Conservation (phyloP, 2,888 invertebrate genomes). For the Euzophera pinguis region DNA sequence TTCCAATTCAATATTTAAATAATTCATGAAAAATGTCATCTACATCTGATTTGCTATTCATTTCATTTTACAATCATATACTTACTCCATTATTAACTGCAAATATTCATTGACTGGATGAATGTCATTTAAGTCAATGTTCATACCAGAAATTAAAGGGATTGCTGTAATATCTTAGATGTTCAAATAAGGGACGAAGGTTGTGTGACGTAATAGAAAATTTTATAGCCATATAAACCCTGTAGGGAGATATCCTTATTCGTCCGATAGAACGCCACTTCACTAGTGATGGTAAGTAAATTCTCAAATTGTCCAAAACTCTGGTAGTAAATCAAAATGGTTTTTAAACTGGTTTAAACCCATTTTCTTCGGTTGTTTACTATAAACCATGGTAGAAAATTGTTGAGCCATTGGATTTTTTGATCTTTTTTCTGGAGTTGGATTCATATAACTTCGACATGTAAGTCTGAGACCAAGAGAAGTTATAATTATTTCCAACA, state of each 20-base stretch:
- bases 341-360: too few species aligned
- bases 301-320: too few species aligned
- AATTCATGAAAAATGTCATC: not conserved
- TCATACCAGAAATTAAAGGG: not conserved
- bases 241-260: not conserved
- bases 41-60: not conserved
- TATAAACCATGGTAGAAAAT: too few species aligned
- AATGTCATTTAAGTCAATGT: not conserved
- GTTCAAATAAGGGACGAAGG: not conserved
- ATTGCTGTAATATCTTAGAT: conserved; percentile 1
- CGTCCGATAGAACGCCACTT: not conserved
- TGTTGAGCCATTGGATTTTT: too few species aligned
- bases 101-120: not conserved
- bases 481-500: too few species aligned
- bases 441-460: too few species aligned
- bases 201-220: not conserved
- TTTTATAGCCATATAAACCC: not conserved
- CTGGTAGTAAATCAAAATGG: too few species aligned
- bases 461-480: too few species aligned
- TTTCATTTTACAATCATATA: not conserved
- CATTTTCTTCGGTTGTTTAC: too few species aligned
- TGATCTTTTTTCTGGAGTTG: too few species aligned
- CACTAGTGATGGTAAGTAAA: too few species aligned
- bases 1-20: not conserved
- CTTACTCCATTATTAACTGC: not conserved